phyloP scores from a whole-genome alignment of 2,113 vertebrate genomes.

The human (Homo sapiens) region GRCh38 chr7:141316001-141316500 shows the following conservation, averaged over 20 bases:
- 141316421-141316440: neutral
- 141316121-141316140: neutral
- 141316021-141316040: neutral
- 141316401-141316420: neutral
- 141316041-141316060: neutral
- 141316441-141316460: neutral
- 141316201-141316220: neutral
- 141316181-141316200: neutral
- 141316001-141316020: slow-evolving; percentile 64
- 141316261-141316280: neutral
- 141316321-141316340: neutral
- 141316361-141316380: neutral
- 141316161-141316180: neutral
- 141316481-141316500: neutral
- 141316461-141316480: neutral
- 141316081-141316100: neutral
- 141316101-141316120: neutral
- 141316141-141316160: neutral
- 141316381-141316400: neutral
- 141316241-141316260: neutral
- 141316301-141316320: neutral
- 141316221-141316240: neutral
- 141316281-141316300: neutral
- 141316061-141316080: neutral
- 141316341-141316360: neutral